Percentiles rank a stretch among this genome's conserved stretches.
Evolutionary conservation across 2,888 invertebrate genomes (phyloP).

Genomic region (Zygogramma bicolorata): DNA sequence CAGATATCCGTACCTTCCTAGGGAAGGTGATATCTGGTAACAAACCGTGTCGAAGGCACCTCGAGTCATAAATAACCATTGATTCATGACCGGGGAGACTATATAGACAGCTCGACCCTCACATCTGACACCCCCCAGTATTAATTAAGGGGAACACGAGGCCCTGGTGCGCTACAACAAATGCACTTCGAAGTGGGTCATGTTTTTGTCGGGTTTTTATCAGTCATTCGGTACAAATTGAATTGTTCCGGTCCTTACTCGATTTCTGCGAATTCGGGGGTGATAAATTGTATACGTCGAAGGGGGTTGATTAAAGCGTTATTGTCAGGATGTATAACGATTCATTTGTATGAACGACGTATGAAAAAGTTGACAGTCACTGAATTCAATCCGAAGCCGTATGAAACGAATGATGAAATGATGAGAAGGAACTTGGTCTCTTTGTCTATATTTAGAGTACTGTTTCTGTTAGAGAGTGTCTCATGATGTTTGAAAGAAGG

Average conservation of each 20-base stretch:
- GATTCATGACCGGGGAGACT: constrained; percentile 59
- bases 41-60: constrained; percentile 50
- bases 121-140: constrained; percentile 58
- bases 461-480: no score
- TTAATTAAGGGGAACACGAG: constrained; percentile 58
- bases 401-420: no score
- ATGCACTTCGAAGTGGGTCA: constrained; percentile 50
- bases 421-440: no score
- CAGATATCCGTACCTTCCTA: constrained; percentile 34
- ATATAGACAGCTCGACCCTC: constrained; percentile 58
- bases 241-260: constrained; percentile 40
- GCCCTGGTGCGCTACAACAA: constrained; percentile 20
- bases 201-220: constrained; percentile 45
- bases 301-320: constrained; percentile 27
- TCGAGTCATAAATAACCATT: constrained; percentile 59
- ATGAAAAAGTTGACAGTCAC: no score
- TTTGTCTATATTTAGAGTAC: no score
- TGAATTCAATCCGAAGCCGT: no score
- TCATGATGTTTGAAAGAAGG: no score
- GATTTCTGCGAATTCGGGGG: constrained; percentile 27
- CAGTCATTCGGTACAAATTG: constrained; percentile 36
- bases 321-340: constrained; percentile 5
- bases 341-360: neutral
- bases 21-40: constrained; percentile 45
- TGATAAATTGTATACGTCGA: constrained; percentile 22